A percentile compares a stretch with the other conserved stretches of the same genome.
Conservation (phyloP, 2,113 vertebrate species). For the Chinchilla lanigera region DNA sequence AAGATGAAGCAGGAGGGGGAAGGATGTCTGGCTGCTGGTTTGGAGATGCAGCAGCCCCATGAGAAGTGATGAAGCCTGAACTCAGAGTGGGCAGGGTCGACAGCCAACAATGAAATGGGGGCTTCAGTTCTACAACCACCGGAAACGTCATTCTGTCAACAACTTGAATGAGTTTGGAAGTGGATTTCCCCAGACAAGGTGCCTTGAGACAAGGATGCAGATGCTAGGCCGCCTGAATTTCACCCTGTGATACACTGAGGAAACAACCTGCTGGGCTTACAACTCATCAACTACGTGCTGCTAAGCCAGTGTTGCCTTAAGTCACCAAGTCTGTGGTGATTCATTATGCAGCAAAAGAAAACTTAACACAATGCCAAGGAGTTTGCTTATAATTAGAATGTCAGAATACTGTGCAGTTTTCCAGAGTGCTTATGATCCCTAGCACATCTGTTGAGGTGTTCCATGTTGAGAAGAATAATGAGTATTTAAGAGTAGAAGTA, state of each 20-base stretch:
- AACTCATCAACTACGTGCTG: background rate
- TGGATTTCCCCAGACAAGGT: background rate
- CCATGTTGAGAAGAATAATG: slow-evolving; percentile 53
- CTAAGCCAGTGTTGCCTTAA: background rate
- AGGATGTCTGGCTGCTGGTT: background rate
- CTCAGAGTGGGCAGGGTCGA: background rate
- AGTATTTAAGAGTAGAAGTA: background rate
- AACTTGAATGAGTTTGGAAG: background rate
- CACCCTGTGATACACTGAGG: background rate
- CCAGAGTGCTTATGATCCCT: background rate
- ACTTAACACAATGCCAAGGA: background rate
- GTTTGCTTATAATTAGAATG: background rate
- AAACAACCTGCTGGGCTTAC: background rate
- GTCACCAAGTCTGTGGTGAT: background rate
- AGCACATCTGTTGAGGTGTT: slow-evolving; percentile 9
- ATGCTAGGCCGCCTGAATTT: background rate
- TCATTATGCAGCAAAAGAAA: background rate
- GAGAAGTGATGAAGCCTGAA: background rate
- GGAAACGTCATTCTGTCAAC: background rate
- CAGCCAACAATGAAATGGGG: background rate
- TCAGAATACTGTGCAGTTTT: background rate
- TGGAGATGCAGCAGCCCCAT: background rate
- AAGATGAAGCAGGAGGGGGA: background rate
- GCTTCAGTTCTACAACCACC: background rate
- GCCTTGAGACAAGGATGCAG: background rate